Evolutionary conservation across 1,140 invertebrate species (phyloP), one percentile per base, ranked within the genome.

Genomic region (Danaus plexippus): DNA sequence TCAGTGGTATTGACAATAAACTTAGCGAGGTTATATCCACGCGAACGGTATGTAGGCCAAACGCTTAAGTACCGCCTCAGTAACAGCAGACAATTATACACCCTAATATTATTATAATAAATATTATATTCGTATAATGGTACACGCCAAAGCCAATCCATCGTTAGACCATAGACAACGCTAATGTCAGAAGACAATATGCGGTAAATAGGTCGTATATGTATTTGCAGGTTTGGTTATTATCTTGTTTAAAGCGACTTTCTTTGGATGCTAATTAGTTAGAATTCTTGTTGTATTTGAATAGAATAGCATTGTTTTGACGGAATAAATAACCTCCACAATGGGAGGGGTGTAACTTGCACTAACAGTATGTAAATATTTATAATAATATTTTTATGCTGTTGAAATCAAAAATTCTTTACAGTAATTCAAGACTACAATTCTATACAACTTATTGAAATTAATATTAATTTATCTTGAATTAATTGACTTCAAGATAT

Each of bases 11-110:
- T 81, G 78, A 76, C 78, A 78, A 71, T 81, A 78, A 81, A 84
- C 78, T 81, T 79, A 67, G 66, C 59, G 75, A 73, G 77, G 78
- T 77, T 73, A 75, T 58, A 71, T 65, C 71, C 65, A 52, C 57
- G 62, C 69, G 70, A 69, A 70, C 76, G 74, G 74, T 73, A 84
- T 80, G 75, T 84, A 49, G 78, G 80, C 71, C 80, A 75, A 76
- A 74, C 73, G 65, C 53, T 50, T 56, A 61, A 67, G 58, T 61
- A 61, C 58, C 61, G 56, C 58, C 61, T 57, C 48, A 54, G 1
- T 52, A 40, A 9, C 2, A 6, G 9, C 52, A 54, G 8, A 49
- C 47, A 13, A 58, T 40, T 58, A 41, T 47, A 51, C 43, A 10
- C 22, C n/a, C 1, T 58, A 63, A 42, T n/a, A 12, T 11, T 12